Conservation (phyloP, 2,113 vertebrate species). For the Hippopotamus amphibius region DNA sequence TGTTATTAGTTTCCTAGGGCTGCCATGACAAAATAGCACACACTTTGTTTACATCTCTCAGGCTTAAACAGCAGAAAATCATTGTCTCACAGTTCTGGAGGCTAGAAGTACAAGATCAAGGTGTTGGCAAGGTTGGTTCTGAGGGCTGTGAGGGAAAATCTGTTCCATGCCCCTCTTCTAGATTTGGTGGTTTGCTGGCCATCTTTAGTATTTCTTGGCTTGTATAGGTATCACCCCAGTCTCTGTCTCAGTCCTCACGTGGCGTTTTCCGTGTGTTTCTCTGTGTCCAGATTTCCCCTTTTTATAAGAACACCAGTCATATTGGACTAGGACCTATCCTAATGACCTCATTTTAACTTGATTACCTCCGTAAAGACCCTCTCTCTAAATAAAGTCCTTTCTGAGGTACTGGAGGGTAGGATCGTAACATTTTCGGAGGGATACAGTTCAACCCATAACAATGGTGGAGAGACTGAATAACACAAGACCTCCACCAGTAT, state of each 20-base stretch:
- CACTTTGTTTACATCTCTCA: not conserved
- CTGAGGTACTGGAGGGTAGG: not conserved
- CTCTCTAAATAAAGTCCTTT: not conserved
- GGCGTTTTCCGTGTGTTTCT: not conserved
- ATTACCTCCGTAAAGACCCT: not conserved
- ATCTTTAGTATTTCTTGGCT: not conserved
- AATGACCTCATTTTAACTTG: not conserved
- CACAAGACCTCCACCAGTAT: not conserved
- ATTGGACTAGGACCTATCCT: not conserved
- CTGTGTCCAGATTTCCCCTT: not conserved
- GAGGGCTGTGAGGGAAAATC: not conserved
- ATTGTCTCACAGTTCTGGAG: conserved; percentile 17
- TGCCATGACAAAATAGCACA: not conserved
- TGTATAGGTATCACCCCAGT: not conserved
- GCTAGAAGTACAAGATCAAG: conserved; percentile 1
- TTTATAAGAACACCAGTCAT: not conserved
- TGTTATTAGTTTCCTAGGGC: not conserved
- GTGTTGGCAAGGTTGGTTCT: not conserved
- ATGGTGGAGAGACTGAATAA: not conserved
- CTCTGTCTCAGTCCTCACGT: not conserved
- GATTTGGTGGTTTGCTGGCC: not conserved
- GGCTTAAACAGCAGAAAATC: not conserved
- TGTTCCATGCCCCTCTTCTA: not conserved
- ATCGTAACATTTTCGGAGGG: not conserved
- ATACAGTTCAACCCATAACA: not conserved